phyloP scores from a whole-genome alignment of 2,888 invertebrate species.

The Muscina levida region DNA sequence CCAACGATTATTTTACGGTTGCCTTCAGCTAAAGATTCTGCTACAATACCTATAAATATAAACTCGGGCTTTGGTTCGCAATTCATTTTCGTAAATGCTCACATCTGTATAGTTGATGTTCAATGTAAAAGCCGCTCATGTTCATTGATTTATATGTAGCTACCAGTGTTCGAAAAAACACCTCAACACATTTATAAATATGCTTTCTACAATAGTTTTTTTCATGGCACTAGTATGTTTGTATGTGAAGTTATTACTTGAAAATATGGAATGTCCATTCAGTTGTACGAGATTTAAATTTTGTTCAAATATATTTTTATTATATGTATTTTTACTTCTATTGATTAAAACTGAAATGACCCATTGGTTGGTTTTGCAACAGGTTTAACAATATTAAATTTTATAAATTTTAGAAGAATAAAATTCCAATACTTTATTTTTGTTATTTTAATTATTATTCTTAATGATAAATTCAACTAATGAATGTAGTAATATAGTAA shows the following conservation, averaged over 20 bases:
- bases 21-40: background rate
- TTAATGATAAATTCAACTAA: too few species aligned
- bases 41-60: background rate
- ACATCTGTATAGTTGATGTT: background rate
- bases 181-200: too few species aligned
- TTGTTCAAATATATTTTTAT: slow-evolving; percentile 32
- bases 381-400: too few species aligned
- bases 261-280: slow-evolving; percentile 14
- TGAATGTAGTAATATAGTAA: too few species aligned
- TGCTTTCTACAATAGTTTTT: too few species aligned
- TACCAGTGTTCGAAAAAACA: too few species aligned
- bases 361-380: too few species aligned
- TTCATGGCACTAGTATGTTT: background rate
- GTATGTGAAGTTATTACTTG: background rate
- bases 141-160: too few species aligned
- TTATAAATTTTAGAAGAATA: too few species aligned
- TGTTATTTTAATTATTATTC: too few species aligned
- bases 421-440: too few species aligned
- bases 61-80: background rate
- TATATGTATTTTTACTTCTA: slow-evolving; percentile 33
- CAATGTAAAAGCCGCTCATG: background rate
- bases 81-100: background rate
- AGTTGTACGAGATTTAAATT: slow-evolving; percentile 23
- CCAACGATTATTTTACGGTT: background rate
- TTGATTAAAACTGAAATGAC: too few species aligned